These are phyloP conservation scores for Minunthozetes semirufus DNA, from an alignment of 2,888 invertebrate genomes.

Conservation along the genomic window DNA sequence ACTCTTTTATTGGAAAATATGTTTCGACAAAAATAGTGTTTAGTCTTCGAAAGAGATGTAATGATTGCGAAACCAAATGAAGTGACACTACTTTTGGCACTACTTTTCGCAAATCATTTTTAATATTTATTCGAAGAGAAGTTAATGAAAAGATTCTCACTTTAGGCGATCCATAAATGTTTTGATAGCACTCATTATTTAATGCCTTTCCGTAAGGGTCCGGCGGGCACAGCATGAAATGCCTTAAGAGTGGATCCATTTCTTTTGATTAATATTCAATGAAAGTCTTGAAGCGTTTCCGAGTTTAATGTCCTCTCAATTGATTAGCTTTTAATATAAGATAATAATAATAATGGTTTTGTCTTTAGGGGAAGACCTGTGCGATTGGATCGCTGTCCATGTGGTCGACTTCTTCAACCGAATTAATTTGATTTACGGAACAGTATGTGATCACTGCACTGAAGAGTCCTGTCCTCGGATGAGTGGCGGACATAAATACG, in stretches of 20 bases:
- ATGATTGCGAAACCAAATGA: no score
- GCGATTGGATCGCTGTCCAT: conserved; percentile 89
- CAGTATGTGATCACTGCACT: conserved; percentile 72
- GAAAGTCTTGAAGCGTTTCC: no score
- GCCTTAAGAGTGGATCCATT: no score
- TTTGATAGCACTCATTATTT: no score
- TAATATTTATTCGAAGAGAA: neutral
- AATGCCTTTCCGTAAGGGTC: no score
- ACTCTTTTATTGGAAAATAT: no score
- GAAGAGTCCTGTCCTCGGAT: conserved; percentile 76
- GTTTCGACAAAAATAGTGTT: no score
- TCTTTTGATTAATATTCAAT: no score
- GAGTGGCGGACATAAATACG: conserved; percentile 80
- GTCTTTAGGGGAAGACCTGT: conserved; percentile 64
- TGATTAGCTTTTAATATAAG: neutral
- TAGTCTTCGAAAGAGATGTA: no score
- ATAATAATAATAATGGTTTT: neutral
- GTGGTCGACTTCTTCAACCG: conserved; percentile 91
- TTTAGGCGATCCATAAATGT: no score
- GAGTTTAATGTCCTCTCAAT: neutral
- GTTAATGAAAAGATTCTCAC: neutral
- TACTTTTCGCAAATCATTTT: neutral
- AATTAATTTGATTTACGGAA: conserved; percentile 80
- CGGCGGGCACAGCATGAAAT: no score
- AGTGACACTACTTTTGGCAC: no score